Evolutionary conservation across 64 coral and sea anemone species (phyloP), one percentile per base, ranked within the genome.

Genomic region (Stichodactyla helianthus): DNA sequence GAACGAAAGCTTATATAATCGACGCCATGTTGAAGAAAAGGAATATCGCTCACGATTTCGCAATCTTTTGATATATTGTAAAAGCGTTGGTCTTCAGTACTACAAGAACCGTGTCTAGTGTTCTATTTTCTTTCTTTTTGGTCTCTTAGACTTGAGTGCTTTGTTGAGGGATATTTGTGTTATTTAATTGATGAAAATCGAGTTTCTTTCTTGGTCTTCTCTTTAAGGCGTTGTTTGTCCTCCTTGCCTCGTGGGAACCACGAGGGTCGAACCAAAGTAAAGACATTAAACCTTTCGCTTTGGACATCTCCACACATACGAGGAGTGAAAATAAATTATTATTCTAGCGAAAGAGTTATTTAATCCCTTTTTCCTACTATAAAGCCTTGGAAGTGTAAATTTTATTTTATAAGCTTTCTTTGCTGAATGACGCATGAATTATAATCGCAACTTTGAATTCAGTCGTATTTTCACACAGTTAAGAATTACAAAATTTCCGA

Each of bases 11-110:
- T 51, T 18, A 10, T 52, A 16, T 15, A 81, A 81, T 81, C 17
- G 78, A 5, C 78, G 78, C 78, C 78, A 81, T 81, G 19, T 81
- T 81, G 78, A n/a, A n/a, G 18, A 65, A 53, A 53, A 50, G 19
- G 17, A 52, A 81, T 53, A 44, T 52, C 16, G 78, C 19, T 81
- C 8, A 28, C 78, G 78, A 81, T 81, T 81, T 81, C 78, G 35
- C 78, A 81, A 74, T 31, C 27, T 74, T 20, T 27, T 12, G 68
- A 11, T 74, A 74, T 74, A 35, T 74, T 74, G 10, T 27, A 74
- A 28, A 65, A 18, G 25, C 25, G 25, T 8, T 27, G 25, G 20
- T n/a, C 10, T 5, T 10, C 12, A 27, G 23, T 1, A 7, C 26
- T 13, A 8, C 22, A 31, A 27, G 22, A 20, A 74, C 2, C 5